Base-by-base conservation (phyloP, 2,797 vertebrate species). In the Pangasius macronema region DNA sequence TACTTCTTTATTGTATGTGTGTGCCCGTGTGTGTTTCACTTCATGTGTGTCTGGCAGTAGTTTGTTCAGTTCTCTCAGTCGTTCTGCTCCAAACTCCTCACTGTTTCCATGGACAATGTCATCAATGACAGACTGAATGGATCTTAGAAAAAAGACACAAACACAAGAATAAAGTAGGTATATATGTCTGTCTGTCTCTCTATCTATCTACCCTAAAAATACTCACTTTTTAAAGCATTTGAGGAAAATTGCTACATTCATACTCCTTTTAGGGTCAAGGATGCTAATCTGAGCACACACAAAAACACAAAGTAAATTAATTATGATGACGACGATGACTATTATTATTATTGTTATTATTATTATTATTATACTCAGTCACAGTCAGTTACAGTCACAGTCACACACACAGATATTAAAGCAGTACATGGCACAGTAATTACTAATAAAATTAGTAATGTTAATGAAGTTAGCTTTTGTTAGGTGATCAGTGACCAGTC, bases 201-300 rank as follows among this genome's bases (percentile, higher is more conserved):
- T 73, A 24, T 39, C 6, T 55, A 22, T 33, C 27, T 68, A 67
- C 0, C 5, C 49, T n/a, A 51, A 51, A 79, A 55, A 30, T 57
- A 86, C 93, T 97, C 95, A 99, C 98, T 96, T 99, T 94, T 97
- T 98, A 90, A 99, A 98, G 89, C 98, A 97, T 91, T 98, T 99
- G 88, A 99, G 97, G 95, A 97, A 98, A 93, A 99, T 99, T 22
- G 96, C 97, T 89, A 98, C 93, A 92, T 98, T 98, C 97, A 99
- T 97, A 91, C 95, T 97, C 93, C 97, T 96, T 92, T 98, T 99
- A 20, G 97, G 91, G 93, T 98, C 97, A 91, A 99, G 94, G 88
- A 99, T 94, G 88, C 94, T 95, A 92, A 98, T 92, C 98, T 98
- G 91, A 39, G 86, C 82, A 88, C 76, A 87, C 39, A 63, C 7